These are phyloP conservation scores for Telenomus remus DNA, from an alignment of 1,140 invertebrate genomes.

Conservation along the genomic window DNA sequence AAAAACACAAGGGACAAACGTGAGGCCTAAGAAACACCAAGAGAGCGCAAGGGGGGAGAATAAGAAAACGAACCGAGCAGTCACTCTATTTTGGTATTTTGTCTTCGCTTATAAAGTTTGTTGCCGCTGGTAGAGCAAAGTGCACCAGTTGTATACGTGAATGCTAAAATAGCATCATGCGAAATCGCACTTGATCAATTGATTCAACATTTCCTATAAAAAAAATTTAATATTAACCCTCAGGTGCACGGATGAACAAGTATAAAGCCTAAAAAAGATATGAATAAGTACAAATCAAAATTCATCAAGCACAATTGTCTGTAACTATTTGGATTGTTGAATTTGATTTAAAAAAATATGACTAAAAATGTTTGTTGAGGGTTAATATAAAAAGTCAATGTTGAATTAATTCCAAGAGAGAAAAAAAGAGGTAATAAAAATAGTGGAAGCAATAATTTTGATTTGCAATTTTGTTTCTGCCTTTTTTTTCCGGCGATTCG, in stretches of 20 bases:
- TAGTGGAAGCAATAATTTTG: neutral
- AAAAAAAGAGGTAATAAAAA: neutral
- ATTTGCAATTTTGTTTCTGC: neutral
- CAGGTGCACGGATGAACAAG: too few species aligned
- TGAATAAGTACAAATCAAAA: too few species aligned
- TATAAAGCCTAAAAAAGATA: too few species aligned
- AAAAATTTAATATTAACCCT: too few species aligned
- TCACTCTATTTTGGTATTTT: slow-evolving; percentile 62
- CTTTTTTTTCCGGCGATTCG: neutral
- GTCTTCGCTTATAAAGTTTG: slow-evolving; percentile 61
- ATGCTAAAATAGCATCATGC: slow-evolving; percentile 70
- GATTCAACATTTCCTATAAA: too few species aligned
- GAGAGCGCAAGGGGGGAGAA: slow-evolving; percentile 5
- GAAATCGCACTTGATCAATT: slow-evolving; percentile 9
- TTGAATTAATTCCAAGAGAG: neutral
- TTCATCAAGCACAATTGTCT: too few species aligned
- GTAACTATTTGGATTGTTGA: too few species aligned
- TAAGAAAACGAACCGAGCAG: slow-evolving; percentile 28
- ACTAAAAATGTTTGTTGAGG: too few species aligned
- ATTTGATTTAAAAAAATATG: too few species aligned
- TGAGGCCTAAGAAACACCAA: neutral
- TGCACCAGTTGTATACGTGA: slow-evolving; percentile 61
- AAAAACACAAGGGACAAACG: slow-evolving; percentile 2
- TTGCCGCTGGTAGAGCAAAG: slow-evolving; percentile 55
- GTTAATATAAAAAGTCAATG: too few species aligned